Percentiles rank a stretch among this genome's conserved stretches.
These are phyloP conservation scores for Mastomys coucha DNA, from an alignment of 2,113 vertebrate genomes.

Conservation along the genomic window DNA sequence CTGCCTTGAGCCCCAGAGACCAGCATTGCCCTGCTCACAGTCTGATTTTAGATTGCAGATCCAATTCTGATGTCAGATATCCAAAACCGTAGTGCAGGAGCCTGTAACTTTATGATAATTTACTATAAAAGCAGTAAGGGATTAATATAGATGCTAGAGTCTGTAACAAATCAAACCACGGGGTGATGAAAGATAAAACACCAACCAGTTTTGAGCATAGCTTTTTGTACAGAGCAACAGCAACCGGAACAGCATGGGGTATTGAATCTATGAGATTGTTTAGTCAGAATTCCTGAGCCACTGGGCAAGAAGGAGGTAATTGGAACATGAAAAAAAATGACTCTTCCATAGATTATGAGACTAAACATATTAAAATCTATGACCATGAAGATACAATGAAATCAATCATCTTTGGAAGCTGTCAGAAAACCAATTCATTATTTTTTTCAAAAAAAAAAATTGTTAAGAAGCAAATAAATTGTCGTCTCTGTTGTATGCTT, in stretches of 20 bases:
- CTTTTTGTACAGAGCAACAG: not conserved
- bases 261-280: not conserved
- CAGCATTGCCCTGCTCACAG: not conserved
- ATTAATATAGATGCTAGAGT: not conserved
- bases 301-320: not conserved
- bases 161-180: not conserved
- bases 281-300: not conserved
- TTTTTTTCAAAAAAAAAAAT: not conserved
- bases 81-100: not conserved
- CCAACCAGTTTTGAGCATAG: not conserved
- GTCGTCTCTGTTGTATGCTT: not conserved
- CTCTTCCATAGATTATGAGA: not conserved
- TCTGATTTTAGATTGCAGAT: not conserved
- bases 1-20: not conserved
- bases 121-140: not conserved
- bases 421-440: not conserved
- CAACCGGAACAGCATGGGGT: not conserved
- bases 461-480: not conserved
- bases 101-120: not conserved
- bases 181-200: not conserved
- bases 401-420: not conserved
- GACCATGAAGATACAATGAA: not conserved
- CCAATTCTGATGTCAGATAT: not conserved
- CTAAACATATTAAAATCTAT: constrained; percentile 1
- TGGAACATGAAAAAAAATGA: not conserved